These are phyloP conservation scores for Melanchra persicariae DNA, from an alignment of 2,888 invertebrate species.

Conservation along the genomic window DNA sequence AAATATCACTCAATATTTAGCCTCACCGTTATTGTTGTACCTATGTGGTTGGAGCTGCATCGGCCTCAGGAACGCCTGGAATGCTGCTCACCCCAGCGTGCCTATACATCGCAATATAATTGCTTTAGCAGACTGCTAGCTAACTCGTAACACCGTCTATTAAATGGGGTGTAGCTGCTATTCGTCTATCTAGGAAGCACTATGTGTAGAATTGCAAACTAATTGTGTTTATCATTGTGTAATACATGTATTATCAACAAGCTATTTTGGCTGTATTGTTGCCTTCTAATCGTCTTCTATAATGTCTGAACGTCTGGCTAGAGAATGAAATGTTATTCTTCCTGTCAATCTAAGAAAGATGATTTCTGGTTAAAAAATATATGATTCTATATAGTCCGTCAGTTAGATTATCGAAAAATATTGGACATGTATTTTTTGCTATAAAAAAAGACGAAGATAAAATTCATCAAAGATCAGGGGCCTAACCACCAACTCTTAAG, in stretches of 20 bases:
- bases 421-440: no score
- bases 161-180: slow-evolving; percentile 41
- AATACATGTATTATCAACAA: background rate
- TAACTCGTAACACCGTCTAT: slow-evolving; percentile 40
- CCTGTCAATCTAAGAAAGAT: no score
- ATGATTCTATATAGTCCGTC: no score
- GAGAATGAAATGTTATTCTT: no score
- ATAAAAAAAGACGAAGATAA: no score
- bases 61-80: slow-evolving; percentile 41
- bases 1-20: slow-evolving; percentile 21
- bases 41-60: slow-evolving; percentile 34
- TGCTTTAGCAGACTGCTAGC: slow-evolving; percentile 39
- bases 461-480: no score
- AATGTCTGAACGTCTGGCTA: background rate
- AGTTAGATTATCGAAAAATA: no score
- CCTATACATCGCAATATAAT: slow-evolving; percentile 55
- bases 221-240: slow-evolving; percentile 9
- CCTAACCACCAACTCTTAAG: no score
- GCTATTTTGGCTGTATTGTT: background rate
- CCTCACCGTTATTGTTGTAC: slow-evolving; percentile 14
- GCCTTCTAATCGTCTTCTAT: background rate
- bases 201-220: slow-evolving; percentile 19
- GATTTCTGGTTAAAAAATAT: no score
- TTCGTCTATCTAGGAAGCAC: slow-evolving; percentile 28
- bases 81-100: slow-evolving; percentile 51